Evolutionary conservation across 2,888 invertebrate species (phyloP), one percentile per base, ranked within the genome.

Genomic region (Sussaba pulchella): DNA sequence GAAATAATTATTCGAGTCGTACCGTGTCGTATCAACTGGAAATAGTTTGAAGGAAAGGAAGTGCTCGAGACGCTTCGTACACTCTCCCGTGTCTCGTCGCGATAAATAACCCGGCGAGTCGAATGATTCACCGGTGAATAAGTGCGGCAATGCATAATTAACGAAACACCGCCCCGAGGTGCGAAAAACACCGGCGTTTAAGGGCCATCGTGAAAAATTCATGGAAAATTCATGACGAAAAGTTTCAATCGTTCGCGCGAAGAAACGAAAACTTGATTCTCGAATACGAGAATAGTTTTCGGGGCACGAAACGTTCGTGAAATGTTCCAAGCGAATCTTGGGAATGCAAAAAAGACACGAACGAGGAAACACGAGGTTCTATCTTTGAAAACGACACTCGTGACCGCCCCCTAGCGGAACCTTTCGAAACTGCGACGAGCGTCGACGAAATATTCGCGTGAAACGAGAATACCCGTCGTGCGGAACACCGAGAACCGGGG

Each of bases 351-450:
- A 63, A 52, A 70, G 78, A 84, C 76, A 66, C 83, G 82, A 83
- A 84, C 78, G 83, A 78, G 19, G 69, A 75, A 41, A 69, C 66
- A 64, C 43, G 78, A 80, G 74, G 74, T 84, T 84, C 84, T 84
- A 84, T 84, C 84, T 84, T 84, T 84, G 83, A 84, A 82, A 84
- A 81, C 81, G 81, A 76, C 82, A 81, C 84, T 79, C 31, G 4
- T 31, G 4, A 31, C 31, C 31, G 4, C 6, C 31, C 31, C 6
- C 31, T 2, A 31, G 73, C 69, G 77, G 77, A 77, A 73, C 77
- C 64, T 77, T 57, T 69, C 74, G 77, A 71, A 81, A 80, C 50
- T 41, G 64, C 59, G 52, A 71, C 66, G 67, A 41, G 78, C 74
- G 59, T 74, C 57, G 31, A 31, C 31, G 66, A 66, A 64, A 59